Base-by-base conservation (phyloP, 2,888 invertebrate genomes). In the Amphiduros pacificus region DNA sequence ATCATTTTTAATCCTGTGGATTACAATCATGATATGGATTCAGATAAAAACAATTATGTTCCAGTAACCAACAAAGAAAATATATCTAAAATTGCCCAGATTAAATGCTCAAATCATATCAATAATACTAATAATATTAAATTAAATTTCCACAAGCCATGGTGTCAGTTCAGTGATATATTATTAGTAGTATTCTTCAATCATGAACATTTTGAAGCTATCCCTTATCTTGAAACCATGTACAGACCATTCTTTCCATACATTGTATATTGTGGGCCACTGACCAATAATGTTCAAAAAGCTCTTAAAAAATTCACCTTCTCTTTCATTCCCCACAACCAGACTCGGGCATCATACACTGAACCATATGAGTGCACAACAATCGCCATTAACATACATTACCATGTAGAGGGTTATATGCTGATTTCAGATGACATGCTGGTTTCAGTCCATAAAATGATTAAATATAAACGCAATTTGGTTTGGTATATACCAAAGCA, bases 191-290 rank as follows among this genome's bases (percentile, higher is more conserved):
- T 70, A 9, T 36, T 58, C 9, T 69, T 70, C 61, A 70, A 70
- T 32, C 44, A 60, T 6, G 62, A 61, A 20, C 59, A 60, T 26
- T 70, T 69, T 53, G 63, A 64, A 14, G 62, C 58, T 26, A 66
- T 70, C 31, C 70, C 68, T 22, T 63, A 65, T 28, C 22, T 67
- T 22, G 70, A 70, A 60, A 28, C 56, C 1, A 56, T 70, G 14
- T 70, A 70, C 40, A 36, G 69, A n/a, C 50, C 61, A 20, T 66
- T 67, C 53, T 70, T 69, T 40, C 69, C 68, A 5, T 40, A 62
- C 44, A 63, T 68, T 6, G 24, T 70, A n/a, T 70, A 67, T 54
- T 70, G 70, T 55, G 70, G 70, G 24, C 69, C 70, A 11, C 41
- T n/a, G 17, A 2, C 29, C 3, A 59, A 54, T 4, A 58, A 69